Base-by-base conservation (phyloP, 2,113 vertebrate species). In the Rhadina sibilatrix region DNA sequence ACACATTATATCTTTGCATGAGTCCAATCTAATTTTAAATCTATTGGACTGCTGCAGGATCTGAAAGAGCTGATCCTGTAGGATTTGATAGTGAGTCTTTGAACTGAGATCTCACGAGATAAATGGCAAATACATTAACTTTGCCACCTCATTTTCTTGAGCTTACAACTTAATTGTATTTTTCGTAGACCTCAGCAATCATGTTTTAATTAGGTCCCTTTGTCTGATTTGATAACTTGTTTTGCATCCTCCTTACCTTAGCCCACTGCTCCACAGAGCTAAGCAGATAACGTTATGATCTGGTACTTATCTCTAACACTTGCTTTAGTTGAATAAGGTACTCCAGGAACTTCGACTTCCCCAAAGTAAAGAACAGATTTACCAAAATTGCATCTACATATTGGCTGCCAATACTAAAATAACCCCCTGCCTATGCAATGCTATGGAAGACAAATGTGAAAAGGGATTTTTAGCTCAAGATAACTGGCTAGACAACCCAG, bases 91-190 rank as follows among this genome's bases (percentile, higher is more conserved):
- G 79, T 5, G 33, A 94, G 69, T 82, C 93, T 96, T 92, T 90
- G 96, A 97, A 96, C 94, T 57, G 69, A 88, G 90, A 96, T 96
- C 92, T 96, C 94, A 90, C 33, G 52, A 96, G 96, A 96, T 95
- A 96, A 95, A 95, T 95, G 90, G 80, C 90, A 95, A 92, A 92
- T 92, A 93, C 90, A 95, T 97, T 96, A 94, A 93, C 90, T 96
- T 89, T 87, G 89, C 96, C 93, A 95, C 92, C 92, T 96, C 90
- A 93, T 96, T 93, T 95, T 96, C 96, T 92, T 84, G 91, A 87
- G 80, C 92, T 96, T 89, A 93, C 89, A 89, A 93, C 90, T 95
- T 92, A 93, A 96, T 94, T 95, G 92, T 95, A 90, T 95, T 96
- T 94, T 90, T 93, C 3, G 0, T 92, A 53, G 93, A 93, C 69